Conservation (phyloP, 2,113 vertebrate genomes). For the Sciurus niger region DNA sequence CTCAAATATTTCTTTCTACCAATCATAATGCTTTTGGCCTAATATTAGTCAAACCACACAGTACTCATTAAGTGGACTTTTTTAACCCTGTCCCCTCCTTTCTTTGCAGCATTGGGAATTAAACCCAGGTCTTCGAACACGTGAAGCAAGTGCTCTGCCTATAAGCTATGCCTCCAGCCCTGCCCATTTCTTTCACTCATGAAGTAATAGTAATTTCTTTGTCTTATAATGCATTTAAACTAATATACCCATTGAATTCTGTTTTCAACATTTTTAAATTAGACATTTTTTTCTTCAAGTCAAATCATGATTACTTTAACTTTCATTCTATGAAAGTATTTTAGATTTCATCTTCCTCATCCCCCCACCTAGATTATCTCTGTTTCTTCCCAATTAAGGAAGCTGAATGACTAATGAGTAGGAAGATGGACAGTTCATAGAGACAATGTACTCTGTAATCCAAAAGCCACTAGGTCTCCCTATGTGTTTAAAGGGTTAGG, state of each 20-base stretch:
- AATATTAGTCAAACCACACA: neutral
- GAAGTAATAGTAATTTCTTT: constrained; percentile 25
- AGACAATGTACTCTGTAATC: constrained; percentile 77
- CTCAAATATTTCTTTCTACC: neutral
- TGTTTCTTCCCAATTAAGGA: constrained; percentile 33
- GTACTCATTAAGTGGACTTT: neutral
- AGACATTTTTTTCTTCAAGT: neutral
- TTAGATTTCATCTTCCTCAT: neutral
- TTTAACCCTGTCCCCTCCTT: neutral
- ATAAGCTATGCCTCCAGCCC: neutral
- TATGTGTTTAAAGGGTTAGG: constrained; percentile 79
- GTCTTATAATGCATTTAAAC: constrained; percentile 6
- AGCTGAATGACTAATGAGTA: constrained; percentile 51
- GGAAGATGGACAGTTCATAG: constrained; percentile 4
- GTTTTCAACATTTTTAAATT: constrained; percentile 33
- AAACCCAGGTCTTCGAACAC: neutral
- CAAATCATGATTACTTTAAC: constrained; percentile 8
- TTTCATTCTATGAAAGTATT: constrained; percentile 37
- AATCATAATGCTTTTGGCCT: neutral
- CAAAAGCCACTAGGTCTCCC: constrained; percentile 56
- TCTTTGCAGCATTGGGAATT: neutral
- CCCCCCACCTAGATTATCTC: constrained; percentile 7
- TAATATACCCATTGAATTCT: neutral
- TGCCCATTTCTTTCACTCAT: neutral
- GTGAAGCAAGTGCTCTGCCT: neutral